Base-by-base conservation (phyloP, 1,140 invertebrate genomes). In the Saccostrea cuccullata region DNA sequence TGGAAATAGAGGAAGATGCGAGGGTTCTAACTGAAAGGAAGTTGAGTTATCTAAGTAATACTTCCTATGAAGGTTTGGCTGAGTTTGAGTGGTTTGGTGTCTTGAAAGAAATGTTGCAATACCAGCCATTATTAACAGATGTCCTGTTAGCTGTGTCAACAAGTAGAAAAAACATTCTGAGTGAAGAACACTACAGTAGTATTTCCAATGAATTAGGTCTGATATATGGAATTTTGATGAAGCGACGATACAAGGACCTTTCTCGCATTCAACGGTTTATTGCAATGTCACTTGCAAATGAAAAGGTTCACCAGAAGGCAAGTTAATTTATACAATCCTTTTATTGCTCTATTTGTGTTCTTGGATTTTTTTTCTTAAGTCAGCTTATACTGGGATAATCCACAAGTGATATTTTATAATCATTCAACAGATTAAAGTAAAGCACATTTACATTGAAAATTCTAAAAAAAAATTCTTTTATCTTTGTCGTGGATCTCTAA, bases 141-240 rank as follows among this genome's bases (percentile, higher is more conserved):
- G 36, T 83, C n/a, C 40, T 83, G 20, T 47, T 83, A 20, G 13
- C 82, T 12, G 82, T 83, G 20, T 47, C 82, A n/a, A 83, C 82
- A 20, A 83, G 20, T 47, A 55, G n/a, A 15, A 47, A 13, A 47
- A 83, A 55, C 36, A 55, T 83, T 83, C 3, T 20, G 13, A 47
- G 26, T 47, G 8, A 55, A 40, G 9, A 83, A 13, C 82, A 83
- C 26, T 83, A 83, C 36, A 55, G 20, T 23, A 55, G 55, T 55
- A 83, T 36, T 11, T 40, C 20, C 26, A 20, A 83, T 15, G 36
- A 47, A 47, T 47, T 83, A 15, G 77, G n/a, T n/a, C n/a, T n/a
- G n/a, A 30, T 30, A 26, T 83, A 83, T 83, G 30, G 15, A 36
- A 83, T 83, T 47, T 23, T 83, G 36, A 83, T 83, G 82, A 83